A percentile compares a stretch with the other conserved stretches of the same genome.
Evolutionary conservation across 2,797 vertebrate genomes (phyloP).

Genomic region (Loriculus beryllinus): DNA sequence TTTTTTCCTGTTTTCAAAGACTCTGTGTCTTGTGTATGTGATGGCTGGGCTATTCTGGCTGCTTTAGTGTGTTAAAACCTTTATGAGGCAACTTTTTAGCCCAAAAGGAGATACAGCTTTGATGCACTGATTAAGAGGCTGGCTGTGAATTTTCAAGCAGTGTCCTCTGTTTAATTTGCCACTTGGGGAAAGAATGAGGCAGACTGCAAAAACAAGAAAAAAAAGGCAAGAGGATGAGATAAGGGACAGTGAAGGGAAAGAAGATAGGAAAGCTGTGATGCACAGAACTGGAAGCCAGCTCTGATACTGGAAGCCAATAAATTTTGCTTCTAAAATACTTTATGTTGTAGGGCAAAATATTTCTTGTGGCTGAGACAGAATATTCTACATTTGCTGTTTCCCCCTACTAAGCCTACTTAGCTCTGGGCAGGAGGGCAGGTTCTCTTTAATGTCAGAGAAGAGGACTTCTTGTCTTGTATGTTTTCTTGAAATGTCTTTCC

Average conservation of each 20-base stretch:
- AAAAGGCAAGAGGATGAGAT: background rate
- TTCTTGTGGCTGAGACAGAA: background rate
- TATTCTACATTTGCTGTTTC: background rate
- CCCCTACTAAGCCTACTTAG: background rate
- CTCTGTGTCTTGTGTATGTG: background rate
- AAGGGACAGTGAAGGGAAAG: background rate
- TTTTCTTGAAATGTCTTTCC: background rate
- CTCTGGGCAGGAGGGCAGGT: background rate
- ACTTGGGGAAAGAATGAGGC: background rate
- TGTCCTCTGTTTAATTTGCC: constrained; percentile 2
- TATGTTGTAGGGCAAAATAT: background rate
- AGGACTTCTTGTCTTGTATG: background rate
- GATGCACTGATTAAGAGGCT: background rate
- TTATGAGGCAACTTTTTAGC: background rate
- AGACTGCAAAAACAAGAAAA: background rate
- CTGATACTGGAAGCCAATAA: background rate
- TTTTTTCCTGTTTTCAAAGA: background rate
- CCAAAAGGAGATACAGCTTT: background rate
- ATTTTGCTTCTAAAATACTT: background rate
- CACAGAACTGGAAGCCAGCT: background rate
- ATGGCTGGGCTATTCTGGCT: background rate
- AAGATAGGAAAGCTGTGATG: background rate
- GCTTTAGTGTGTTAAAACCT: background rate
- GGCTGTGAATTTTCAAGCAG: background rate
- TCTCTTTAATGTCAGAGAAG: background rate